Percentiles rank a stretch among this genome's conserved stretches.
These are phyloP conservation scores for Nephila pilipes DNA, from an alignment of 1,140 invertebrate genomes.

Conservation along the genomic window DNA sequence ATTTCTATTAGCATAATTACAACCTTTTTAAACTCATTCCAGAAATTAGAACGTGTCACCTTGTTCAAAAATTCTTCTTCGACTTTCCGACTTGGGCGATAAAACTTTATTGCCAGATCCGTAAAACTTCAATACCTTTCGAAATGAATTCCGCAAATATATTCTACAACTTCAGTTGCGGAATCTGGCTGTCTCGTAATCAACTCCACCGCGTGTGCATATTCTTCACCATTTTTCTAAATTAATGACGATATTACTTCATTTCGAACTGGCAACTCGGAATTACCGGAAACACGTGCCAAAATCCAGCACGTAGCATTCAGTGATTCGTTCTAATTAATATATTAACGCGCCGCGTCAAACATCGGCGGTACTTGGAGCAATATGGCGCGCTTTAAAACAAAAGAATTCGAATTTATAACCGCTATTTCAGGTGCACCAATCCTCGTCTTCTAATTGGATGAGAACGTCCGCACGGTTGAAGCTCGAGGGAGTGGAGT, in stretches of 20 bases:
- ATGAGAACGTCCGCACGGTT: not conserved
- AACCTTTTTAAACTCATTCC: slow-evolving; percentile 13
- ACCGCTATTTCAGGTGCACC: slow-evolving; percentile 16
- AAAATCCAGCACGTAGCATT: not conserved
- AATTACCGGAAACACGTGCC: not conserved
- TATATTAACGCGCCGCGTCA: slow-evolving; percentile 4
- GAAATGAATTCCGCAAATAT: not conserved
- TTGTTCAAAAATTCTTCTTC: not conserved
- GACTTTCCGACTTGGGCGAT: not conserved
- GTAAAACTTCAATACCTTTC: not conserved
- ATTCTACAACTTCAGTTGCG: not conserved
- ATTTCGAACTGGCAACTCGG: not conserved
- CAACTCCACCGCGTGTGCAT: not conserved
- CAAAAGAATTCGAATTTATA: slow-evolving; percentile 42
- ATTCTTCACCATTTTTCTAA: slow-evolving; percentile 3
- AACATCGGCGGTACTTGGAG: not conserved
- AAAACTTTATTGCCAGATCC: not conserved
- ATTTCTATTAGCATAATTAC: not conserved
- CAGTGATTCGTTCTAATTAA: slow-evolving; percentile 12
- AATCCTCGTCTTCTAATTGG: slow-evolving; percentile 27
- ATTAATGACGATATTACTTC: not conserved
- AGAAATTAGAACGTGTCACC: not conserved
- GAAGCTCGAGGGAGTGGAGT: slow-evolving; percentile 26
- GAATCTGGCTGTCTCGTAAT: not conserved
- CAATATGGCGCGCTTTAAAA: slow-evolving; percentile 6